Percentiles rank a stretch among this genome's conserved stretches.
These are phyloP conservation scores for Pocillopora meandrina DNA, from an alignment of 92 coral and sea anemone species.

Conservation along the genomic window DNA sequence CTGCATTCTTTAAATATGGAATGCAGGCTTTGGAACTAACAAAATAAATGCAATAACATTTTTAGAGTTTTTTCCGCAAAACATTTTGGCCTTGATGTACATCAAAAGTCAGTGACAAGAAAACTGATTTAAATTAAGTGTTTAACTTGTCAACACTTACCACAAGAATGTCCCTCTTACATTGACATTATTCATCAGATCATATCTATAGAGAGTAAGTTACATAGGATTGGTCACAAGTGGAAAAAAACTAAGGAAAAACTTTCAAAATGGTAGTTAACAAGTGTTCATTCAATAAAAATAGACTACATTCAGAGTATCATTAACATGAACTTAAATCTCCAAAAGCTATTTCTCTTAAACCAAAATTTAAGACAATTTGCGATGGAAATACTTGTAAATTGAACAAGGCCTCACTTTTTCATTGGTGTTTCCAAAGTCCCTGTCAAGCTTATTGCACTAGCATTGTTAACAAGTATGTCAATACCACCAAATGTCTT, in stretches of 20 bases:
- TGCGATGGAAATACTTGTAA: no score
- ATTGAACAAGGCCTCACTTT: constrained; percentile 47
- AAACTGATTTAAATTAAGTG: background rate
- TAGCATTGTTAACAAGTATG: constrained; percentile 94
- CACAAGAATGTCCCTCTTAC: constrained; percentile 94
- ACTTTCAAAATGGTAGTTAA: background rate
- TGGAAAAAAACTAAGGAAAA: background rate
- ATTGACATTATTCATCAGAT: constrained; percentile 88
- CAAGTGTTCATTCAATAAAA: no score
- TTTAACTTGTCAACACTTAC: constrained; percentile 49
- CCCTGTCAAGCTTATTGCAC: constrained; percentile 94
- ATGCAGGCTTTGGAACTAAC: constrained; percentile 83
- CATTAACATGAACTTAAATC: constrained; percentile 6
- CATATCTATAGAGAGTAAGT: constrained; percentile 61
- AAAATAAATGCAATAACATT: background rate
- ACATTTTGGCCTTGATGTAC: background rate
- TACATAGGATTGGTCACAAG: background rate
- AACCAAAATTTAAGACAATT: no score
- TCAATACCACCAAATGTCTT: constrained; percentile 94
- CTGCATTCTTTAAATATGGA: constrained; percentile 76
- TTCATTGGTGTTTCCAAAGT: constrained; percentile 91
- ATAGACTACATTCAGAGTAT: no score
- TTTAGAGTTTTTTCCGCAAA: background rate
- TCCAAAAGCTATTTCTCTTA: background rate
- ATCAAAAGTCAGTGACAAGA: background rate